These are phyloP conservation scores for Brienomyrus longianalis DNA, from an alignment of 2,113 vertebrate genomes.

Conservation along the genomic window DNA sequence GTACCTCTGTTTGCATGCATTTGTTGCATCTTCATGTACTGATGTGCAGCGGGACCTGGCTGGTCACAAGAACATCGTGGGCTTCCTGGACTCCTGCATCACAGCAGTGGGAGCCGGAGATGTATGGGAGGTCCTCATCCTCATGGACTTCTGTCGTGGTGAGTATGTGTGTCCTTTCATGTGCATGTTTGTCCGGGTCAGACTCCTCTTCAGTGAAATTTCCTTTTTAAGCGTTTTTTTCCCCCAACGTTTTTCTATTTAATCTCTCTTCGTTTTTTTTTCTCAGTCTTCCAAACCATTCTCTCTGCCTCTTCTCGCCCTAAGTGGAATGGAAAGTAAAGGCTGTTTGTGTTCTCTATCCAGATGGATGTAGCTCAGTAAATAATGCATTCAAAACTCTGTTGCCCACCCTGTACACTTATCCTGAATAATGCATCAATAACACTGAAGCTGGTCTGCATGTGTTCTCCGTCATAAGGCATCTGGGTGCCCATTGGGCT, in stretches of 20 bases:
- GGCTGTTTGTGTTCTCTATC: not conserved
- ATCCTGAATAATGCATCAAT: not conserved
- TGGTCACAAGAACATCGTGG: conserved; percentile 96
- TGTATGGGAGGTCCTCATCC: conserved; percentile 96
- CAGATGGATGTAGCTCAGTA: not conserved
- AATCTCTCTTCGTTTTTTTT: not conserved
- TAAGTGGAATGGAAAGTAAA: not conserved
- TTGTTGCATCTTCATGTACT: conserved; percentile 8
- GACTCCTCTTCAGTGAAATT: not conserved
- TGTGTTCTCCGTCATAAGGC: not conserved
- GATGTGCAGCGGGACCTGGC: conserved; percentile 79
- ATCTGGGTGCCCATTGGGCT: not conserved
- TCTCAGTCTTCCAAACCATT: not conserved
- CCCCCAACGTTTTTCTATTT: not conserved
- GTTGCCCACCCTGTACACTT: not conserved
- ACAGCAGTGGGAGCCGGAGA: conserved; percentile 84
- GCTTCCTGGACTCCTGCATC: conserved; percentile 93
- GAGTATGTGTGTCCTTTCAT: conserved; percentile 34
- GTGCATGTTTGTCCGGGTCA: not conserved
- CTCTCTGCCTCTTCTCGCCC: not conserved
- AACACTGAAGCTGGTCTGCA: not conserved
- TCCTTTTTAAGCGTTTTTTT: not conserved
- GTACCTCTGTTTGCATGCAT: not conserved
- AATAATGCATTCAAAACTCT: not conserved
- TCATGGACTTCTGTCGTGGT: conserved; percentile 98